phyloP scores from a whole-genome alignment of 2,113 vertebrate species.

The Semnopithecus entellus region DNA sequence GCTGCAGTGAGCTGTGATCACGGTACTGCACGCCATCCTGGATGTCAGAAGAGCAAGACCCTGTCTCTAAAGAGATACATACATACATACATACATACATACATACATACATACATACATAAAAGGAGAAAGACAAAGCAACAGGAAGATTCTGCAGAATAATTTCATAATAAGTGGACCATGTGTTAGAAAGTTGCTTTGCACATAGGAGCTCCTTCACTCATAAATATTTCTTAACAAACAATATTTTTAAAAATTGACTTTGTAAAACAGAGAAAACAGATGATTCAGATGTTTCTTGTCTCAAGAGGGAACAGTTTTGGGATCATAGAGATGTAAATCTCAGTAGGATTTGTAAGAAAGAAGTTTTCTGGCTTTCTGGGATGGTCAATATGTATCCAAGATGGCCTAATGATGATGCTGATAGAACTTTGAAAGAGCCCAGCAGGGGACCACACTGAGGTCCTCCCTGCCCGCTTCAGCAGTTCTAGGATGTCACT shows the following conservation, averaged over 20 bases:
- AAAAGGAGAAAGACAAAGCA: background rate
- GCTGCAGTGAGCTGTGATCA: background rate
- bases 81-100: background rate
- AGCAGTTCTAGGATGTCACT: background rate
- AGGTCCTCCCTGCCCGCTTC: background rate
- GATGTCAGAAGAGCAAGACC: background rate
- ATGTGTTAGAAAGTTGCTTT: background rate
- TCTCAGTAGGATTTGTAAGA: background rate
- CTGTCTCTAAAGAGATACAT: background rate
- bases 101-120: background rate
- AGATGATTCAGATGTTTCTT: background rate
- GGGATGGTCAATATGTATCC: background rate
- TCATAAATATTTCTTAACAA: slow-evolving; percentile 21
- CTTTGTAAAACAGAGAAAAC: background rate
- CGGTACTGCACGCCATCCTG: background rate
- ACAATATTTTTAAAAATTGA: background rate
- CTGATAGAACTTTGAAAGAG: background rate
- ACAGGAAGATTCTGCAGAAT: slow-evolving; percentile 26
- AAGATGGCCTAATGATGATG: background rate
- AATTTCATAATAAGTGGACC: background rate
- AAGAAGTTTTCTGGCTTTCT: background rate
- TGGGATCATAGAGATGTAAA: background rate
- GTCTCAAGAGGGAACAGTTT: background rate
- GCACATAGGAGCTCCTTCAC: background rate
- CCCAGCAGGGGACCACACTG: background rate